Percentiles rank a stretch among this genome's conserved stretches.
Evolutionary conservation across 30 jellyfish, hydroid and myxozoan genomes (phyloP).

Genomic region (Turritopsis dohrnii): DNA sequence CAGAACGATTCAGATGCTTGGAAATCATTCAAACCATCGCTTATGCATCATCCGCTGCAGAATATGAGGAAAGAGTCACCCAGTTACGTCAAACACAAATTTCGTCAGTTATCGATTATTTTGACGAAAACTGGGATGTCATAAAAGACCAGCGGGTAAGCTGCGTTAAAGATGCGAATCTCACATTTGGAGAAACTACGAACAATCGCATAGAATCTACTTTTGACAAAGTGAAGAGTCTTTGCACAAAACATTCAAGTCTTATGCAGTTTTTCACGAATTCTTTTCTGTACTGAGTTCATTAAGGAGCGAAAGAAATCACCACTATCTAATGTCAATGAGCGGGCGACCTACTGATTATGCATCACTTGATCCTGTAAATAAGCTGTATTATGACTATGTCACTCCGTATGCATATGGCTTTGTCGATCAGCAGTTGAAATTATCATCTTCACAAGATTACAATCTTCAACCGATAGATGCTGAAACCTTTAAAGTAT

Average conservation of each 20-base stretch:
- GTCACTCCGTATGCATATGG: too few relatives aligned
- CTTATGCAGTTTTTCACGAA: constrained; percentile 34
- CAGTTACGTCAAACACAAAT: constrained; percentile 18
- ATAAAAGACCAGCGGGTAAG: constrained; percentile 46
- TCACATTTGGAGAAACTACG: constrained; percentile 49
- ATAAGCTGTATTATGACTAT: too few relatives aligned
- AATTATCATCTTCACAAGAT: too few relatives aligned
- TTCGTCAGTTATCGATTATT: constrained; percentile 32
- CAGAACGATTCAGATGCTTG: constrained; percentile 30
- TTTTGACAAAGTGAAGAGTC: too few relatives aligned
- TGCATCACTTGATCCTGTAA: too few relatives aligned
- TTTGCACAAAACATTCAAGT: constrained; percentile 13
- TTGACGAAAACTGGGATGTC: constrained; percentile 32
- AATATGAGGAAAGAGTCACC: constrained; percentile 4
- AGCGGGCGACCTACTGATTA: constrained; percentile 36
- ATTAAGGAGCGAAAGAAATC: constrained; percentile 38
- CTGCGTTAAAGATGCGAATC: too few relatives aligned
- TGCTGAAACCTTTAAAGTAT: too few relatives aligned
- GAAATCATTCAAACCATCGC: constrained; percentile 24
- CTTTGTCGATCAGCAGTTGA: too few relatives aligned
- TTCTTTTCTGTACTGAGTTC: constrained; percentile 30
- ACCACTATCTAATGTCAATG: constrained; percentile 30
- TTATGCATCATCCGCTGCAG: constrained; percentile 23
- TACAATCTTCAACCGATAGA: too few relatives aligned
- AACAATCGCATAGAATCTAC: constrained; percentile 39